Conservation (phyloP, 2,797 vertebrate species). For the Acestrorhynchus altus region DNA sequence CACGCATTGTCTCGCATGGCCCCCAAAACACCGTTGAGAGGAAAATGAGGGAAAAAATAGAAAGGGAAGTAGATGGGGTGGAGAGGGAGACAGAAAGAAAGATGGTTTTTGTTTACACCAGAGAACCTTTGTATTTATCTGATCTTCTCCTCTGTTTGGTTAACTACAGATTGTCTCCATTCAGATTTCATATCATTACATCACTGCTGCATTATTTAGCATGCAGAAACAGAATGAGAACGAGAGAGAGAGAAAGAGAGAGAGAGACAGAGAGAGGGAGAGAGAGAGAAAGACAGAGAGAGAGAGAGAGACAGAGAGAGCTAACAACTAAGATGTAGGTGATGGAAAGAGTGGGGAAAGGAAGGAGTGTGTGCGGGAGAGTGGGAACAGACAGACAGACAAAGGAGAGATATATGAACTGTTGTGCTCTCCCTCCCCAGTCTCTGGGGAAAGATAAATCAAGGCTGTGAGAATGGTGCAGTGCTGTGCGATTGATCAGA, state of each 20-base stretch:
- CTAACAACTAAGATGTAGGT: background rate
- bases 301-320: conserved; percentile 20
- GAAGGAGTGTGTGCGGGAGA: conserved; percentile 11
- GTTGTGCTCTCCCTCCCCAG: conserved; percentile 63
- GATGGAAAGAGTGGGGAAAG: conserved; percentile 10
- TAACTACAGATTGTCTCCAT: conserved; percentile 28
- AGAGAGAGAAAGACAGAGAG: background rate
- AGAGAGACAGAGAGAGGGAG: conserved; percentile 7
- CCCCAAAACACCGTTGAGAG: conserved; percentile 36
- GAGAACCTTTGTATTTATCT: conserved; percentile 36
- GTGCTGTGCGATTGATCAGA: conserved; percentile 72
- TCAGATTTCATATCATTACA: conserved; percentile 24
- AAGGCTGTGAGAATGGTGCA: conserved; percentile 74
- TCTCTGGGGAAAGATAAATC: conserved; percentile 73
- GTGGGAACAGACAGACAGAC: conserved; percentile 15
- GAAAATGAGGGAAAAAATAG: conserved; percentile 35
- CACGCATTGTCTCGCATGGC: conserved; percentile 72
- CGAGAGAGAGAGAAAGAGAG: conserved; percentile 7
- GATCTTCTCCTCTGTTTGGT: conserved; percentile 35
- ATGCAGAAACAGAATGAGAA: background rate
- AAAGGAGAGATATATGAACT: conserved; percentile 67
- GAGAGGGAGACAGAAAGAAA: conserved; percentile 2
- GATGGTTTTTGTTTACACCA: conserved; percentile 38
- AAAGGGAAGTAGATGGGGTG: background rate
- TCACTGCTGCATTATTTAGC: conserved; percentile 33